Base-by-base conservation (phyloP, 2,888 invertebrate species). In the Drosophila niveifrons region DNA sequence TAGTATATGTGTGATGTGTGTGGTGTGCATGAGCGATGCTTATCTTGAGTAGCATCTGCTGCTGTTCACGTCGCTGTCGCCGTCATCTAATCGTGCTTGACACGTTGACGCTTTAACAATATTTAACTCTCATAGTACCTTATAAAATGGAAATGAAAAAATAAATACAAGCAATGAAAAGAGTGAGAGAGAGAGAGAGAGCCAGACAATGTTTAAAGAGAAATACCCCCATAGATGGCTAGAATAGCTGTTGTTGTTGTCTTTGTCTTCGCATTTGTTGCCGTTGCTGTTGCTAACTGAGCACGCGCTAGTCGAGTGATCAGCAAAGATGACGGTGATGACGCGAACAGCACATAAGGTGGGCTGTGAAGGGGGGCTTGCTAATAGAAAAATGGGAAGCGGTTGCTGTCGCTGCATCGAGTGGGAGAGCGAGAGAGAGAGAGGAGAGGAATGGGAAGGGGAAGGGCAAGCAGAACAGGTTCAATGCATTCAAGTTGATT, bases 281-380 rank as follows among this genome's bases (percentile, higher is more conserved):
- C 63, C 61, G 28, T 36, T 62, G 46, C 47, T 63, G 69, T 55
- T 77, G 78, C 75, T 69, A 71, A 66, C 76, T 62, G 69, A 78
- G 78, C 89, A 90, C 90, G 89, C 81, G 90, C 72, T 86, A 58
- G 70, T 48, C 65, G 90, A 90, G 90, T 90, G 89, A 90, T 90
- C 89, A 66, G 55, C 61, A 56, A 64, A 80, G 68, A 76, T 72
- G 78, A 62, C 17, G 55, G 52, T 44, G 57, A 29, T 55, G 67
- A 55, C 31, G 66, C 11, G 29, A 46, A 28, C 29, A 1, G 7
- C 13, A 15, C 2, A 13, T 10, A 3, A 8, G 50, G 50, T 15
- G 34, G 13, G 28, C 23, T 29, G 44, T 17, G 2, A n/a, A 7
- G 31, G 1, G 31, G 15, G 41, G 46, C 34, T 23, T 18, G 55